Conservation (phyloP, 2,888 invertebrate species). For the Gasteruption jaculator region DNA sequence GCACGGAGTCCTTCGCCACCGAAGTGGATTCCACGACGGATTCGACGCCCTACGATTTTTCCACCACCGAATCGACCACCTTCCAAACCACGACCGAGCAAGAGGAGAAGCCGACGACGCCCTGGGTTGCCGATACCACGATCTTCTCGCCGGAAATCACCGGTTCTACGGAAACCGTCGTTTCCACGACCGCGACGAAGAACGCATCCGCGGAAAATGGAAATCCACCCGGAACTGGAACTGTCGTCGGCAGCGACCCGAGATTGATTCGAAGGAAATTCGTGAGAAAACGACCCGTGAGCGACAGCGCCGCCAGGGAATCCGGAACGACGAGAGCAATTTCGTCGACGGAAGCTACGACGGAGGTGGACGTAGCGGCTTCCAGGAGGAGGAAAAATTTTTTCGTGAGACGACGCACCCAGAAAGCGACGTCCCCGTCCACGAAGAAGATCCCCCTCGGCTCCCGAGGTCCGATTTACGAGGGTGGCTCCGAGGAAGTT, state of each 20-base stretch:
- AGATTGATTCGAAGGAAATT: conserved; percentile 33
- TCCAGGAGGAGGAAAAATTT: conserved; percentile 35
- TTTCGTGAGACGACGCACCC: too few relatives aligned
- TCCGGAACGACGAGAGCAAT: too few relatives aligned
- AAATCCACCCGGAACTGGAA: neutral
- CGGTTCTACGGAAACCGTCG: conserved; percentile 8
- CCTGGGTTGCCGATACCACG: neutral
- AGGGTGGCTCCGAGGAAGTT: too few relatives aligned
- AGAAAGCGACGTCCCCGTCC: too few relatives aligned
- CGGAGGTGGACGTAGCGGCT: conserved; percentile 10
- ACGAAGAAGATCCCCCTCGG: too few relatives aligned
- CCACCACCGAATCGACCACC: too few relatives aligned
- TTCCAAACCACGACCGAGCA: neutral
- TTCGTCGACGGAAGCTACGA: conserved; percentile 11
- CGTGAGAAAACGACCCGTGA: conserved; percentile 32
- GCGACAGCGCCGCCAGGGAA: too few relatives aligned
- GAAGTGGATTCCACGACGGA: conserved; percentile 4
- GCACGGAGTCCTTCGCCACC: too few relatives aligned
- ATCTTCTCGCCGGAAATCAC: conserved; percentile 9
- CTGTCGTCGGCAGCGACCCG: conserved; percentile 14
- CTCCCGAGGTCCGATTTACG: too few relatives aligned
- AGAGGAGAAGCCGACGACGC: neutral
- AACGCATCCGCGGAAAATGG: conserved; percentile 3
- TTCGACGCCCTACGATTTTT: too few relatives aligned
- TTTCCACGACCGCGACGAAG: conserved; percentile 9